A percentile compares a stretch with the other conserved stretches of the same genome.
Evolutionary conservation across 2,888 invertebrate species (phyloP).

Genomic region (Trichopria drosophilae): DNA sequence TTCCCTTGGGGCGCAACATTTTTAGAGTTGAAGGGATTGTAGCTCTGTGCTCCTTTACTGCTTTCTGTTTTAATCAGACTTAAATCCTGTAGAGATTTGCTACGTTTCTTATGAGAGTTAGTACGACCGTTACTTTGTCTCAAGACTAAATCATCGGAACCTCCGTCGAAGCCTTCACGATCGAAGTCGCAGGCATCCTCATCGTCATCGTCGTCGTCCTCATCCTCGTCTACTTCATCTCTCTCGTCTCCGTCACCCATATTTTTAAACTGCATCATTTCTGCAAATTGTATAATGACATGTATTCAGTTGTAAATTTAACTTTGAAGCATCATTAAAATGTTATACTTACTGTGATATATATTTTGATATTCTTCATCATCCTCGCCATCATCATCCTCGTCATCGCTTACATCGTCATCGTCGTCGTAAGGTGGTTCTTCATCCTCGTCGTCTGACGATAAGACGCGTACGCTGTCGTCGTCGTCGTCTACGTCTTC

Average conservation of each 20-base stretch:
- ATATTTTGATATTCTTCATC: constrained; percentile 13
- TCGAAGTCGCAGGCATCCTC: constrained; percentile 43
- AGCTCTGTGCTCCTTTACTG: constrained; percentile 16
- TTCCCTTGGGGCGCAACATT: no score
- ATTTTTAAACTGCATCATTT: no score
- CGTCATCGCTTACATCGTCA: constrained; percentile 10
- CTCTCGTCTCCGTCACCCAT: constrained; percentile 26
- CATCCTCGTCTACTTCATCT: constrained; percentile 39
- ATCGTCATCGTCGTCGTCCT: constrained; percentile 37
- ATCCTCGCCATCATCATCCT: constrained; percentile 30
- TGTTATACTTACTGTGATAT: constrained; percentile 15
- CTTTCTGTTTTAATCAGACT: constrained; percentile 27
- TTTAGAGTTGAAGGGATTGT: constrained; percentile 29
- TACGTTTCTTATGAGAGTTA: constrained; percentile 42
- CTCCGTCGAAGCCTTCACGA: constrained; percentile 45
- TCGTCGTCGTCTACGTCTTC: constrained; percentile 43
- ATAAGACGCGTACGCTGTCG: constrained; percentile 45
- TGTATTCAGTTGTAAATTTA: no score
- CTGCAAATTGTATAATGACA: no score
- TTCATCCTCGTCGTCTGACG: constrained; percentile 6
- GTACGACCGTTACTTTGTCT: constrained; percentile 32
- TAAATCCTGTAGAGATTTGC: constrained; percentile 52
- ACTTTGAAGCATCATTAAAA: no score
- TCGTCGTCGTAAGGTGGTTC: constrained; percentile 23
- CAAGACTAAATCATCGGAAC: constrained; percentile 46